Conservation (phyloP, 2,113 vertebrate species). For the Progne subis region DNA sequence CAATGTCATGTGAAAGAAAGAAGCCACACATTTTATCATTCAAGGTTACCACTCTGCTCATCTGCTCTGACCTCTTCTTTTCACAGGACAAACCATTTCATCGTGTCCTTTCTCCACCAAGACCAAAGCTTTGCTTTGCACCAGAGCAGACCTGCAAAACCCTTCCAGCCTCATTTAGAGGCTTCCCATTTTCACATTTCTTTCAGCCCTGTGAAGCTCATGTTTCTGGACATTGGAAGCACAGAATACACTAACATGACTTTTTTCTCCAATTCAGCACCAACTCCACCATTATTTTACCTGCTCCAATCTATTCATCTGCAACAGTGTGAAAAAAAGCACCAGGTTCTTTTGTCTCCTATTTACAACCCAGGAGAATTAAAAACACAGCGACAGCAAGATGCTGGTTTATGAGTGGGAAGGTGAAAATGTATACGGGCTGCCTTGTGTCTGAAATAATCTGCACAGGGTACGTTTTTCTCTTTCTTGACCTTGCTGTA, state of each 20-base stretch:
- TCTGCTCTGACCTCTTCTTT: neutral
- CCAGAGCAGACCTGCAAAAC: neutral
- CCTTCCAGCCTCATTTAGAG: neutral
- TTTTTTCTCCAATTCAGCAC: neutral
- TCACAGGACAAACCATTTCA: neutral
- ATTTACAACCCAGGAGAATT: slow-evolving; percentile 7
- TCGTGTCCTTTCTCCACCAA: neutral
- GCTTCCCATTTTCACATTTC: neutral
- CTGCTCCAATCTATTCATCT: neutral
- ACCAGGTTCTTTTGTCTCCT: slow-evolving; percentile 16
- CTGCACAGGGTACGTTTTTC: slow-evolving; percentile 29
- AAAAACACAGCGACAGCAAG: slow-evolving; percentile 30
- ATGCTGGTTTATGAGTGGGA: slow-evolving; percentile 44
- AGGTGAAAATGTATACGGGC: slow-evolving; percentile 60
- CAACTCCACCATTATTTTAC: neutral
- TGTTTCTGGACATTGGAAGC: neutral
- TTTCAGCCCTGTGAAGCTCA: neutral
- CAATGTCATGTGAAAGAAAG: neutral
- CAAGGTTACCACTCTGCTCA: neutral
- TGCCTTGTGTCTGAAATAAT: slow-evolving; percentile 38
- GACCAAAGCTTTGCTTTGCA: neutral
- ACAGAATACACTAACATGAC: neutral
- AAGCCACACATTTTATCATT: neutral
- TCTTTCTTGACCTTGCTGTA: slow-evolving; percentile 52
- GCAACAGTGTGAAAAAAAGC: neutral